Evolutionary conservation across 2,797 vertebrate species (phyloP).

Genomic region (Epinephelus malabaricus): DNA sequence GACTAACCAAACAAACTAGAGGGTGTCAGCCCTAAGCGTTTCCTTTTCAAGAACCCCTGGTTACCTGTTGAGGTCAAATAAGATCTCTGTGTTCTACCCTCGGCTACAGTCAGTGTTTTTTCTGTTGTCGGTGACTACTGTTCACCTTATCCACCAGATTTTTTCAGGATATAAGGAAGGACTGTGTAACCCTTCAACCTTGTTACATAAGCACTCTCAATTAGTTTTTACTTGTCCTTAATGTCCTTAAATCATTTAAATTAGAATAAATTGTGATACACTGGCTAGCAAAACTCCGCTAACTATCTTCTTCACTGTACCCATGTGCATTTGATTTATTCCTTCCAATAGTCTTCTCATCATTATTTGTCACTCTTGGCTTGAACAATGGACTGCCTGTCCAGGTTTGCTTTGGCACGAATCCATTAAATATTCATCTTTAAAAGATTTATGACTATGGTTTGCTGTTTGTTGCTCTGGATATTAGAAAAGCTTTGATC

Average conservation of each 20-base stretch:
- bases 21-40: not conserved
- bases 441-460: not conserved
- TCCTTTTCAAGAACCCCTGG: not conserved
- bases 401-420: not conserved
- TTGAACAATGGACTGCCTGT: not conserved
- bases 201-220: constrained; percentile 7
- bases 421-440: not conserved
- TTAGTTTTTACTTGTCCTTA: not conserved
- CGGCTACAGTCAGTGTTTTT: not conserved
- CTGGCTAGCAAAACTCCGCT: not conserved
- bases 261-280: not conserved
- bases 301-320: constrained; percentile 2
- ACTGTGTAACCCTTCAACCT: not conserved
- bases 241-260: not conserved
- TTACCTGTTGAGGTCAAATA: not conserved
- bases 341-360: not conserved
- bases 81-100: not conserved
- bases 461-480: constrained; percentile 12
- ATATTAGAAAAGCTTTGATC: constrained; percentile 1
- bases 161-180: not conserved
- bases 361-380: constrained; percentile 1
- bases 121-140: not conserved
- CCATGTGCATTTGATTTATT: constrained; percentile 8
- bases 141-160: not conserved
- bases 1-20: no score